Percentiles rank a stretch among this genome's conserved stretches.
Conservation (phyloP, 2,113 vertebrate genomes). For the Urocynchramus pylzowi region DNA sequence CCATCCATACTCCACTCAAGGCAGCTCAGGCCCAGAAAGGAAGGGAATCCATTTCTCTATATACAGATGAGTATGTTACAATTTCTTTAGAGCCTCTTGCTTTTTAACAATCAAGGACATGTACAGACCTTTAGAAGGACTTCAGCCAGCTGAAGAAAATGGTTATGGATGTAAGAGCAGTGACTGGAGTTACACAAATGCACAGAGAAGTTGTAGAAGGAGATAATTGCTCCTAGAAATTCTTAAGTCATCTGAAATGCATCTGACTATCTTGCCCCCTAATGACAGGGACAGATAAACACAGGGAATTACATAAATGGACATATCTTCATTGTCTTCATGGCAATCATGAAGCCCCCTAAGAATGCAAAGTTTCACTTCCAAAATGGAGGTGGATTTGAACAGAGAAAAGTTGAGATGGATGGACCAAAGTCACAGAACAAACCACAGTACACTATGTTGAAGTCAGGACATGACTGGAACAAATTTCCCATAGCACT, state of each 20-base stretch:
- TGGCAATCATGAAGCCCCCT: neutral
- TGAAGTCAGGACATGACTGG: neutral
- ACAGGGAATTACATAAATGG: neutral
- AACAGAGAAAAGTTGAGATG: neutral
- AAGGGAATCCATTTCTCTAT: neutral
- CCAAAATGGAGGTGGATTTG: neutral
- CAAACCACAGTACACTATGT: neutral
- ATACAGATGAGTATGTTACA: neutral
- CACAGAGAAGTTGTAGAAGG: neutral
- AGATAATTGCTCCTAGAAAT: neutral
- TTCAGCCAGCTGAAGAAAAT: neutral
- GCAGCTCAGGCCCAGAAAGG: neutral
- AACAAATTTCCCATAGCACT: neutral
- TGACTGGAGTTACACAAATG: neutral
- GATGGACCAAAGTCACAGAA: neutral
- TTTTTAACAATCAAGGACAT: neutral
- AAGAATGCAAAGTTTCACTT: neutral
- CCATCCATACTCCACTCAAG: neutral
- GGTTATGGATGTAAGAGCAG: rapidly evolving
- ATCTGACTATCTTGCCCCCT: neutral
- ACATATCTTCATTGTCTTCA: neutral
- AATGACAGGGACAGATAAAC: neutral
- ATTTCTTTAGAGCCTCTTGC: neutral
- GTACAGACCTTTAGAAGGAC: neutral
- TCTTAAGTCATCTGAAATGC: neutral